A percentile compares a stretch with the other conserved stretches of the same genome.
Conservation (phyloP, 53 echinoderm and acorn worm species). For the Pentamera pediparva region DNA sequence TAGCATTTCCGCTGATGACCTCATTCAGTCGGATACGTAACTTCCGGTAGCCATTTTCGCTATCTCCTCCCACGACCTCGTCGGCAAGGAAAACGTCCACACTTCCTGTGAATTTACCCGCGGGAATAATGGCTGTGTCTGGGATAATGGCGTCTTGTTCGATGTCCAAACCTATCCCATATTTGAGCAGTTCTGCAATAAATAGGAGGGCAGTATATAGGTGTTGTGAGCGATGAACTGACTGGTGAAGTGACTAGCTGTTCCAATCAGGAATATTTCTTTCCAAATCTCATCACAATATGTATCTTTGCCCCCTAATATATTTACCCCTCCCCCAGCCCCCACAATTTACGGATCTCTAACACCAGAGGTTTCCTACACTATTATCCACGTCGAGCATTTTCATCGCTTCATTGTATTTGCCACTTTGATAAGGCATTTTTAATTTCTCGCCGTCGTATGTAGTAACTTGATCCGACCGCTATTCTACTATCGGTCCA, state of each 20-base stretch:
- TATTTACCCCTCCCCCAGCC: too few species aligned
- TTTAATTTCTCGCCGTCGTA: too few species aligned
- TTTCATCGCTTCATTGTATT: too few species aligned
- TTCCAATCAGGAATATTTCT: too few species aligned
- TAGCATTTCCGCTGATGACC: not conserved
- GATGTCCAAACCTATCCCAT: not conserved
- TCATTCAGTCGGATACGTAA: conserved; percentile 2
- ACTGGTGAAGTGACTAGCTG: too few species aligned
- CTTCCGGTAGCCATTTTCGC: conserved; percentile 13
- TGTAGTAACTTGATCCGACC: too few species aligned
- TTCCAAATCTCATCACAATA: not conserved
- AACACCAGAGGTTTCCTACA: too few species aligned
- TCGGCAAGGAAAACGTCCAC: not conserved
- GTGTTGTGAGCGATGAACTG: too few species aligned
- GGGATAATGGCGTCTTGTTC: not conserved
- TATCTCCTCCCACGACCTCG: not conserved
- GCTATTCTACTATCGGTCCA: conserved; percentile 2
- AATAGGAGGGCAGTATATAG: too few species aligned
- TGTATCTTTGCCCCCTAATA: not conserved
- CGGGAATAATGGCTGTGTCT: not conserved
- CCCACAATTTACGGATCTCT: too few species aligned
- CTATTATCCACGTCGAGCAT: too few species aligned
- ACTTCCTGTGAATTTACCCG: conserved; percentile 2
- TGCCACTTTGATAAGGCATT: too few species aligned
- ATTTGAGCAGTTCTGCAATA: not conserved